Evolutionary conservation across 2,113 vertebrate genomes (phyloP).

Genomic region (Leiothrix lutea): DNA sequence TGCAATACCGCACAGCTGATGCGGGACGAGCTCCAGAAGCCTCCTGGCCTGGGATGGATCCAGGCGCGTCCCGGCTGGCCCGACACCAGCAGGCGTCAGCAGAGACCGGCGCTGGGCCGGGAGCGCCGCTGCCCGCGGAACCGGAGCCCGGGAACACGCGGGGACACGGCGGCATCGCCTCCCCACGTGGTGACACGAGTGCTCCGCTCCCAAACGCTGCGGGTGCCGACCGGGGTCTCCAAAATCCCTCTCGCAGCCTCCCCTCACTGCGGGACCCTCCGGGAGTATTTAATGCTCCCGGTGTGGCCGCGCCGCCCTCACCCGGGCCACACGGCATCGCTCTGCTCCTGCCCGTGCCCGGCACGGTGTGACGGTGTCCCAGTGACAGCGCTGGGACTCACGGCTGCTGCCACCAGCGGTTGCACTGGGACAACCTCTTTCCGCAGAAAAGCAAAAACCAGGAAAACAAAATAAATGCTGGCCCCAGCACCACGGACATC

Average conservation of each 20-base stretch:
- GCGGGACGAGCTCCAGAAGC: not conserved
- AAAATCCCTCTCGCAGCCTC: not conserved
- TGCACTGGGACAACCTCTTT: not conserved
- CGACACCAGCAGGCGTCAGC: constrained; percentile 35
- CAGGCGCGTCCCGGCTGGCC: not conserved
- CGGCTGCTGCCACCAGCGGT: not conserved
- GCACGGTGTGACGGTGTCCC: not conserved
- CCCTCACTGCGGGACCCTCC: rapidly evolving
- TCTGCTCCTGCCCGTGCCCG: rapidly evolving
- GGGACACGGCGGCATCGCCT: not conserved
- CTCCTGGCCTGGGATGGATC: not conserved
- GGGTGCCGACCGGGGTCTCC: not conserved
- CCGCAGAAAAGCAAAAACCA: not conserved
- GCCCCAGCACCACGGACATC: not conserved
- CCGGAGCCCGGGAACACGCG: not conserved
- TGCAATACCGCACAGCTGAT: not conserved
- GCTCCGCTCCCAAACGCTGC: not conserved
- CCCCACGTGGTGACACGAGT: rapidly evolving
- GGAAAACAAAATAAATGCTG: not conserved
- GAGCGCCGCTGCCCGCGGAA: not conserved
- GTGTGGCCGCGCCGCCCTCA: not conserved
- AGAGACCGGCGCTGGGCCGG: not conserved
- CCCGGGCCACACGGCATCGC: not conserved
- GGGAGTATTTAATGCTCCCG: rapidly evolving
- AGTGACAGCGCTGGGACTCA: not conserved